Evolutionary conservation across 1,140 invertebrate genomes (phyloP), one percentile per base, ranked within the genome.

Genomic region (Octopus sinensis): DNA sequence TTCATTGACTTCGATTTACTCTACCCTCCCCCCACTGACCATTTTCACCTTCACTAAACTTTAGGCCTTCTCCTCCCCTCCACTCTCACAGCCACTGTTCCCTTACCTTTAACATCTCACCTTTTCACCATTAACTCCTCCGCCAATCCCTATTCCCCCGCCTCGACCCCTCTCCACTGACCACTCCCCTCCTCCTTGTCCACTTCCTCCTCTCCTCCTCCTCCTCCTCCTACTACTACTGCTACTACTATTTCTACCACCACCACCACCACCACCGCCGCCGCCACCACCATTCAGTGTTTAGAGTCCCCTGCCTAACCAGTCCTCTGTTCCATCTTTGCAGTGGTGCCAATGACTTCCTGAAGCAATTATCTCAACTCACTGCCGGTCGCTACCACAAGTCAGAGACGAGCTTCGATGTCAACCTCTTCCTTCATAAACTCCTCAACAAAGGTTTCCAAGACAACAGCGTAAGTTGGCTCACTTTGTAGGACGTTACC

Each of bases 301-400:
- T 80, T 10, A 54, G 77, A 68, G 13, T 82, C 30, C 4, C 73
- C 23, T 54, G 17, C 12, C 30, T 23, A 23, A 9, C 71, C 17
- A 12, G 23, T 9, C 23, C 56, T 54, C 4, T 79, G 52, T 43
- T 77, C n/a, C 51, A 79, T 62, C 77, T 75, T 84, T 85, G 30
- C 82, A 90, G 89, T 84, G 89, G 86, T 79, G 89, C 90, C 54
- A 90, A 90, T 83, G 88, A 86, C 71, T 91, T 90, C 84, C 83
- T 91, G 7, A 85, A 84, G 53, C 85, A 88, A 13, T 80, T 91
- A 73, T 87, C 90, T 30, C 79, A 80, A 53, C 88, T 90, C 82
- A 91, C 90, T 30, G 85, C 88, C 77, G 90, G 90, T 10, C 82
- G 90, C 12, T 91, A 89, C 76, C 90, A 91, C 79, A 86, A 87